These are phyloP conservation scores for Apolygus lucorum DNA, from an alignment of 1,140 invertebrate genomes.

Conservation along the genomic window DNA sequence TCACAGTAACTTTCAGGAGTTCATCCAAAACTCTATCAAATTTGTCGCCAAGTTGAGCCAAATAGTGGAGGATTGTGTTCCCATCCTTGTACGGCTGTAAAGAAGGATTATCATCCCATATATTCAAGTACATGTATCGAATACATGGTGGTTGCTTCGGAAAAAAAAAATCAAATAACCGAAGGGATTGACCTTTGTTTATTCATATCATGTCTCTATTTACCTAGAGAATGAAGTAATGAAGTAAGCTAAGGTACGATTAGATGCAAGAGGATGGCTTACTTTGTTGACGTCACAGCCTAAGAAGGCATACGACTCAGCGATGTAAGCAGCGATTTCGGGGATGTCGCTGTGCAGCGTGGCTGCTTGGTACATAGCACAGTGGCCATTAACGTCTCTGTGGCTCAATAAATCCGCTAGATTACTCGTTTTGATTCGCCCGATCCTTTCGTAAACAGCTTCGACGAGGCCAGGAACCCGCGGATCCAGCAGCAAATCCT, in stretches of 20 bases:
- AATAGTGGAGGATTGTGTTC: background rate
- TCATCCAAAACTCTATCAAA: background rate
- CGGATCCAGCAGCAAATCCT: background rate
- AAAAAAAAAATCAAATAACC: too few relatives aligned
- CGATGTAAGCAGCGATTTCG: conserved; percentile 1
- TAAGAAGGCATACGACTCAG: background rate
- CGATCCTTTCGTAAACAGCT: background rate
- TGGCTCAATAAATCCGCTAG: background rate
- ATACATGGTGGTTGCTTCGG: too few relatives aligned
- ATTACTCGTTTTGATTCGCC: background rate
- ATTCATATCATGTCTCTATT: too few relatives aligned
- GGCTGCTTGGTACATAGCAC: background rate
- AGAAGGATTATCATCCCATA: too few relatives aligned
- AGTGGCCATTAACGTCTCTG: background rate
- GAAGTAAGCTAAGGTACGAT: too few relatives aligned
- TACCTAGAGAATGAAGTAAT: too few relatives aligned
- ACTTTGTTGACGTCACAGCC: background rate
- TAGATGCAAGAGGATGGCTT: too few relatives aligned
- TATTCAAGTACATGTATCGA: too few relatives aligned
- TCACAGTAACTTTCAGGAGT: background rate
- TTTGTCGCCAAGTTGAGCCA: background rate
- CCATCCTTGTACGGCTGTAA: background rate
- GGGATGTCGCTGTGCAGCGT: background rate
- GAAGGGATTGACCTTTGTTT: too few relatives aligned
- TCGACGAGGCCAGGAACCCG: background rate